Evolutionary conservation across 53 echinoderm and acorn worm species (phyloP).

Genomic region (Echinometra lucunter): DNA sequence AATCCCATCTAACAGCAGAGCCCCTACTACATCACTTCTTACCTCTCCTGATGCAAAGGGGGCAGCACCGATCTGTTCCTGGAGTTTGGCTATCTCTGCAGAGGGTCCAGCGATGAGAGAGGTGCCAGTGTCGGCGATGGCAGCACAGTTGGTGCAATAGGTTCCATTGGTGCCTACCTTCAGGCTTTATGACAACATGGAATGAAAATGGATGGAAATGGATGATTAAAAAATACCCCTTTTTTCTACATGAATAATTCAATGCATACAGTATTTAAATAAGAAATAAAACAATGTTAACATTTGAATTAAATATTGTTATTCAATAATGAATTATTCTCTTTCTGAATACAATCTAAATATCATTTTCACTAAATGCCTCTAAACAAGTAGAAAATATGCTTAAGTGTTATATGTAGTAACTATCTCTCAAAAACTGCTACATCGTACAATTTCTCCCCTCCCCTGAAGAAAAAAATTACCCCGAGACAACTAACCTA

Average conservation of each 20-base stretch:
- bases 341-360: background rate
- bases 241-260: background rate
- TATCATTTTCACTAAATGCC: background rate
- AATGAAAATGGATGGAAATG: background rate
- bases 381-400: background rate
- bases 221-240: background rate
- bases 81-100: constrained; percentile 74
- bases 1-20: background rate
- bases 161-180: constrained; percentile 35
- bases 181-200: background rate
- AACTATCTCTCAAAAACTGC: background rate
- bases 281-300: background rate
- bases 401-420: background rate
- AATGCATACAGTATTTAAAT: background rate
- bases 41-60: constrained; percentile 80
- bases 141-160: constrained; percentile 73
- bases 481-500: too few relatives aligned
- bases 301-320: too few relatives aligned
- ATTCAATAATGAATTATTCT: too few relatives aligned
- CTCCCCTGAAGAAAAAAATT: too few relatives aligned
- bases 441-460: background rate
- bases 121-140: constrained; percentile 92
- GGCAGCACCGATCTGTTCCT: constrained; percentile 78
- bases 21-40: background rate
- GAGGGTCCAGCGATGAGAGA: constrained; percentile 92